A percentile compares a stretch with the other conserved stretches of the same genome.
These are phyloP conservation scores for Anabas testudineus DNA, from an alignment of 2,797 vertebrate genomes.

Conservation along the genomic window DNA sequence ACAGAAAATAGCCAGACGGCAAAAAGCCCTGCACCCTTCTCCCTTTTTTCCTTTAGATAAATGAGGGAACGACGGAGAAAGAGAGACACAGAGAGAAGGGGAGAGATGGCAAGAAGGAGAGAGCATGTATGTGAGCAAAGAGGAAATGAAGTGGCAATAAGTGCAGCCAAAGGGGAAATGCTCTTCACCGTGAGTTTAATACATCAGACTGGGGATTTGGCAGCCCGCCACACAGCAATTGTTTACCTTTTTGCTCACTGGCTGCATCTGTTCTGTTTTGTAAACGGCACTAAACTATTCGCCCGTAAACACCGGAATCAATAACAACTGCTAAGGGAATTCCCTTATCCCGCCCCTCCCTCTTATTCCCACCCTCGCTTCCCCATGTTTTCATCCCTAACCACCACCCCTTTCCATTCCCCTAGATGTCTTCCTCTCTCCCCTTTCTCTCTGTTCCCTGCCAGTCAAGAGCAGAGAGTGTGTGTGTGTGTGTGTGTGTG, in stretches of 20 bases:
- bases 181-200: conserved; percentile 98
- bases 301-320: conserved; percentile 95
- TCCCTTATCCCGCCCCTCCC: conserved; percentile 80
- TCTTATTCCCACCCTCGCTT: conserved; percentile 76
- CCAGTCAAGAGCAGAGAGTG: conserved; percentile 84
- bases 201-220: conserved; percentile 94
- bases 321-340: conserved; percentile 98
- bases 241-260: conserved; percentile 99
- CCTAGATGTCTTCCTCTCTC: conserved; percentile 68
- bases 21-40: conserved; percentile 57
- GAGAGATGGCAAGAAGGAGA: conserved; percentile 65
- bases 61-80: conserved; percentile 64
- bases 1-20: conserved; percentile 84
- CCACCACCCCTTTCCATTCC: conserved; percentile 70
- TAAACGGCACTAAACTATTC: conserved; percentile 98
- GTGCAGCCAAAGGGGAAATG: conserved; percentile 98
- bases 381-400: conserved; percentile 77
- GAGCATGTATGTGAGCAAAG: conserved; percentile 71
- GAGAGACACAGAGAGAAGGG: conserved; percentile 50
- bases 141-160: conserved; percentile 99
- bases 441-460: conserved; percentile 69
- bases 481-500: conserved; percentile 26
- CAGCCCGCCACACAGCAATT: conserved; percentile 97
- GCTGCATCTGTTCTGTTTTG: conserved; percentile 99
- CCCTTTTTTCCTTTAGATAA: conserved; percentile 58